Evolutionary conservation across 2,113 vertebrate genomes (phyloP), one percentile per base, ranked within the genome.

Genomic region (Poeciliopsis prolifica): DNA sequence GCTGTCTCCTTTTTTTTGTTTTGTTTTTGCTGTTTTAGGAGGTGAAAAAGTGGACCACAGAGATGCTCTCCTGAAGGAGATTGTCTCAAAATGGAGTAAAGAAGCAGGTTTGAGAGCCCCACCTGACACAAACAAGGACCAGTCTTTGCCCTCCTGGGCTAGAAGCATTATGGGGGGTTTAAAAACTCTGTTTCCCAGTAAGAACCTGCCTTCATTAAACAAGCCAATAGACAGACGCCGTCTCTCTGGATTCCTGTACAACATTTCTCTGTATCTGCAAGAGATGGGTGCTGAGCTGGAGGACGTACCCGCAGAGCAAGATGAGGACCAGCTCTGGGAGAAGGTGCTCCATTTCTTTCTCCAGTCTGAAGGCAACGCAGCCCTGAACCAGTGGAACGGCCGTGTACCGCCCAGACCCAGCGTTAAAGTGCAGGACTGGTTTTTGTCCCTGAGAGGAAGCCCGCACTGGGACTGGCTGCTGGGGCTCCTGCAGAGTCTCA

Each of bases 371-470:
- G 90, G 89, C 7, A 89, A 79, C 2, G 79, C 82, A 13, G 75
- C 88, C 0, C 37, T 86, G 63, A 94, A 87, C 79, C 88, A 90
- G 79, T 95, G 95, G 88, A 93, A 92, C 0, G 91, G 81, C 15
- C 88, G 78, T 15, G 67, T 89, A 37, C 94, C 95, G 7, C 94
- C 94, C 0, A 84, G 95, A 33, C 95, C 96, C 37, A 95, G 93
- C 2, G 83, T 97, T 65, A 94, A 86, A 69, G 88, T 97, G 31
- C 94, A 95, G 63, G 95, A 96, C 85, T 94, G 96, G 87, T 95
- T 97, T 74, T 76, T 97, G 74, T 96, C 95, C 14, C 87, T 97
- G 67, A 92, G 96, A 86, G 96, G 96, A 69, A 97, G 96, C 79
- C 94, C 90, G 0, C 95, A 96, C 86, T 96, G 94, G 96, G 95